phyloP scores from a whole-genome alignment of 2,113 vertebrate species.

The Oreocharis arfaki region DNA sequence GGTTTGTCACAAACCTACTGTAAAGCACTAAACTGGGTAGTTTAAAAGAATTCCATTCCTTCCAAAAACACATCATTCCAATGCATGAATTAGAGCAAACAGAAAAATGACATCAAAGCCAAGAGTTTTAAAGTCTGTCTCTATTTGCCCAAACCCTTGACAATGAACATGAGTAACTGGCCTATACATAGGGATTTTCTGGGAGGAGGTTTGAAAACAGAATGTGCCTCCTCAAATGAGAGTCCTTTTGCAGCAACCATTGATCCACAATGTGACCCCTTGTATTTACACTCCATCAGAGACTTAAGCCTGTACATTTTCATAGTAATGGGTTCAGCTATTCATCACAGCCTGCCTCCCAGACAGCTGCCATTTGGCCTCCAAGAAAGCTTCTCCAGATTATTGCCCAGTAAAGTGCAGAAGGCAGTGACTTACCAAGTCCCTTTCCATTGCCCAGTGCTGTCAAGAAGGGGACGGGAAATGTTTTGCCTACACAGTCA shows the following conservation, averaged over 20 bases:
- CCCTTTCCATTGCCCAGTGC: background rate
- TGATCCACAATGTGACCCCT: background rate
- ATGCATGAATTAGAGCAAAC: background rate
- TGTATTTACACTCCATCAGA: background rate
- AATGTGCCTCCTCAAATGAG: background rate
- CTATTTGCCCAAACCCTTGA: background rate
- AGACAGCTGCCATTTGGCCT: background rate
- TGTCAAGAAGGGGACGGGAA: background rate
- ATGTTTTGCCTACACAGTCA: background rate
- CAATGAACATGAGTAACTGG: background rate
- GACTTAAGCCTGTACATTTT: background rate
- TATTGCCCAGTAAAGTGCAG: background rate
- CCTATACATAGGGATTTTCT: background rate
- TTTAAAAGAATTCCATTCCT: background rate
- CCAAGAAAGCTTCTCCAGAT: background rate
- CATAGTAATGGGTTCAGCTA: background rate
- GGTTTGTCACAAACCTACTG: background rate
- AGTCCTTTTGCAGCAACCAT: background rate
- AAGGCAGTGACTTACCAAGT: background rate
- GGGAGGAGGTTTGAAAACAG: background rate
- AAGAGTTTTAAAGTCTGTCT: background rate
- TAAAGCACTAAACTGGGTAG: background rate
- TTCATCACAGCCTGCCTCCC: background rate
- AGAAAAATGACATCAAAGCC: background rate
- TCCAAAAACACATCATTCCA: background rate